Base-by-base conservation (phyloP, 2,797 vertebrate genomes). In the Danionella dracula region DNA sequence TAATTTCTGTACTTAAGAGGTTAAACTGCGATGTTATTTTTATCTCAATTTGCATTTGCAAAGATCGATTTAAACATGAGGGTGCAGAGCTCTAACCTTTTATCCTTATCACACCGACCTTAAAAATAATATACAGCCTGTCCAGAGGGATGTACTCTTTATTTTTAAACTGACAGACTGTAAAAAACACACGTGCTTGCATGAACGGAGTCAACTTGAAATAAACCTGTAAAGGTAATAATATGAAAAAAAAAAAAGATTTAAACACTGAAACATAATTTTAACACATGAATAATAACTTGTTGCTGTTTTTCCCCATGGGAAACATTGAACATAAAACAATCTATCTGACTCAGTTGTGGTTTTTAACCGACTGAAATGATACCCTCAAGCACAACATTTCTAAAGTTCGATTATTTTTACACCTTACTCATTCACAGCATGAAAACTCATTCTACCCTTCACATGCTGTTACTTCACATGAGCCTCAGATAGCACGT, bases 41-140 rank as follows among this genome's bases (percentile, higher is more conserved):
- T n/a, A n/a, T n/a, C n/a, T n/a, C n/a, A n/a, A n/a, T n/a, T n/a
- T n/a, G n/a, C n/a, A n/a, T n/a, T n/a, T n/a, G n/a, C n/a, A n/a
- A n/a, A n/a, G n/a, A n/a, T n/a, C n/a, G n/a, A n/a, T n/a, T n/a
- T n/a, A n/a, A n/a, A n/a, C n/a, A n/a, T n/a, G n/a, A n/a, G n/a
- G n/a, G n/a, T n/a, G n/a, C n/a, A n/a, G n/a, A n/a, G n/a, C n/a
- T n/a, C n/a, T n/a, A n/a, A n/a, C n/a, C n/a, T n/a, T n/a, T n/a
- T n/a, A n/a, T n/a, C n/a, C n/a, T n/a, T 51, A 51, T 42, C 17
- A 11, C 65, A 64, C 76, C 74, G 72, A 84, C 82, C 81, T 84
- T 60, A 77, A 71, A 70, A 79, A n/a, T n/a, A 81, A 81, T 77
- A 78, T 76, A 74, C 66, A 73, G 79, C 71, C 77, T 72, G 74